These are phyloP conservation scores for Malacoctenus gilli DNA, from an alignment of 2,797 vertebrate genomes.

Conservation along the genomic window DNA sequence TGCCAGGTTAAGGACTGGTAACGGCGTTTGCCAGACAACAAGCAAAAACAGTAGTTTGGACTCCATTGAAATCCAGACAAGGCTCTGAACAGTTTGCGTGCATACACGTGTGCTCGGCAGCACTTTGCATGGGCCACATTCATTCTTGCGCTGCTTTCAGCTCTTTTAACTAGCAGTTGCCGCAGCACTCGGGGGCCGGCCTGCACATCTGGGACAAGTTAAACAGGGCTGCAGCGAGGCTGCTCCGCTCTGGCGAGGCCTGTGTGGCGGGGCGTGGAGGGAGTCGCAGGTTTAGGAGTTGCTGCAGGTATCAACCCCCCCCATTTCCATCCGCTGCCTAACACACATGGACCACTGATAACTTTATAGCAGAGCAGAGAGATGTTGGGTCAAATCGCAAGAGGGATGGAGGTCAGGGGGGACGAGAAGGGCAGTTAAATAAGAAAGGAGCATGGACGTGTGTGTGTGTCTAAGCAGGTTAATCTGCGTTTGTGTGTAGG, in stretches of 20 bases:
- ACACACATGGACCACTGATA: neutral
- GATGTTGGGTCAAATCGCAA: slow-evolving; percentile 22
- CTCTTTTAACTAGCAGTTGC: slow-evolving; percentile 46
- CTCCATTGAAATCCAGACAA: slow-evolving; percentile 13
- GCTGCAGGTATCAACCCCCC: slow-evolving; percentile 53
- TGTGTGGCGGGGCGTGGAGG: slow-evolving; percentile 27
- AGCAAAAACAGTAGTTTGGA: neutral
- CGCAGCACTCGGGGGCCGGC: slow-evolving; percentile 46
- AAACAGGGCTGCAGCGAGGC: slow-evolving; percentile 66
- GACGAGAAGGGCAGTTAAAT: slow-evolving; percentile 37
- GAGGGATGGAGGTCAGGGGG: slow-evolving; percentile 29
- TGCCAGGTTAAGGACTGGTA: neutral
- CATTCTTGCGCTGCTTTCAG: slow-evolving; percentile 22
- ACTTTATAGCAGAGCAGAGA: slow-evolving; percentile 3
- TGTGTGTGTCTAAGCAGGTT: slow-evolving; percentile 34
- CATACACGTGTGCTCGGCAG: slow-evolving; percentile 7
- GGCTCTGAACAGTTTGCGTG: slow-evolving; percentile 10
- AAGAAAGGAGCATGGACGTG: slow-evolving; percentile 10
- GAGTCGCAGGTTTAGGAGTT: slow-evolving; percentile 56
- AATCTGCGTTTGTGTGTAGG: slow-evolving; percentile 39
- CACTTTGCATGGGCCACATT: slow-evolving; percentile 18
- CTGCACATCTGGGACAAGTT: slow-evolving; percentile 81
- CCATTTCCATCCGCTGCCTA: too few relatives aligned
- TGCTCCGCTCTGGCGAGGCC: slow-evolving; percentile 46
- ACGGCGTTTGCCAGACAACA: neutral